phyloP scores from a whole-genome alignment of 2,888 invertebrate genomes.

The Serrognathus titanus region DNA sequence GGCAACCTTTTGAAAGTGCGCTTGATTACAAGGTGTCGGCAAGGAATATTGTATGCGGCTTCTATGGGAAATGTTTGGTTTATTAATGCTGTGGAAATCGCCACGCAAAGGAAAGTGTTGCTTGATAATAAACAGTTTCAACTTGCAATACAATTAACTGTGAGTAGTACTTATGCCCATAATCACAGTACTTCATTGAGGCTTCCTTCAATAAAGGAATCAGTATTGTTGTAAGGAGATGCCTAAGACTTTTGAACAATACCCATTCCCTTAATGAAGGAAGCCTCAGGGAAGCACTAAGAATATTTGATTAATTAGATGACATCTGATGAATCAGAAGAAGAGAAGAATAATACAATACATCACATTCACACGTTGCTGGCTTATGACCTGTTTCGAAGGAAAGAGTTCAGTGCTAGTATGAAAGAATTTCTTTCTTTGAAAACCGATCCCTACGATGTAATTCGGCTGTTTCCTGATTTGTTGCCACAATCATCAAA shows the following conservation, averaged over 20 bases:
- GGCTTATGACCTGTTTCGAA: slow-evolving; percentile 88
- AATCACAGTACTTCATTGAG: background rate
- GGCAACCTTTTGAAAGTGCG: slow-evolving; percentile 51
- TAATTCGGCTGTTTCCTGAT: slow-evolving; percentile 92
- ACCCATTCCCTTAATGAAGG: too few species aligned
- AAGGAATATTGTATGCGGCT: slow-evolving; percentile 81
- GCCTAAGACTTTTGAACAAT: too few species aligned
- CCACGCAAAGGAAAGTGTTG: slow-evolving; percentile 79
- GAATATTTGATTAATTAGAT: slow-evolving; percentile 5
- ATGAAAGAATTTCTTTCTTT: slow-evolving; percentile 89
- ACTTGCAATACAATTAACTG: slow-evolving; percentile 85
- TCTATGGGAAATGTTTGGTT: slow-evolving; percentile 88
- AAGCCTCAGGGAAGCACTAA: too few species aligned
- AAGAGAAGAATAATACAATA: slow-evolving; percentile 76
- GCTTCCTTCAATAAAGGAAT: background rate
- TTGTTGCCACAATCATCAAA: slow-evolving; percentile 54
- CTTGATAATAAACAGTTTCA: slow-evolving; percentile 90
- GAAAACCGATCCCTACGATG: slow-evolving; percentile 91
- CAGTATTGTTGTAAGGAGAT: too few species aligned
- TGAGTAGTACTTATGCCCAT: slow-evolving; percentile 50
- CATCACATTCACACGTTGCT: slow-evolving; percentile 86
- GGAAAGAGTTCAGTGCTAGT: slow-evolving; percentile 82
- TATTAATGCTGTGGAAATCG: slow-evolving; percentile 74
- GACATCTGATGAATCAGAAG: slow-evolving; percentile 69
- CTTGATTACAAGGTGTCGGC: slow-evolving; percentile 69